Conservation (phyloP, 2,113 vertebrate species). For the Mormoops blainvillei region DNA sequence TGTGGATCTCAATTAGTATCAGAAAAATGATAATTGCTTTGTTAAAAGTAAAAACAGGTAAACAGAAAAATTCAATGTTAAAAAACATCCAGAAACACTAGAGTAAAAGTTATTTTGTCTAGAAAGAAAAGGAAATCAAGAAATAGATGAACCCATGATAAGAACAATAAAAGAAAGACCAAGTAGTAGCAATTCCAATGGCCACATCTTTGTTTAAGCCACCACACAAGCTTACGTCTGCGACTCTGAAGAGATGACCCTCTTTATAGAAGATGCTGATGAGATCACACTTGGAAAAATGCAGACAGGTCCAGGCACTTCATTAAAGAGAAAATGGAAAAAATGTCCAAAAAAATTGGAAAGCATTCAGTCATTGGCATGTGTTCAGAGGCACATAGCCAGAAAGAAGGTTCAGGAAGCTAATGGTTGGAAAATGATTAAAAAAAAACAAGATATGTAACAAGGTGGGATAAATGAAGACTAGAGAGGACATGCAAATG, state of each 20-base stretch:
- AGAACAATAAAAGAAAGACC: background rate
- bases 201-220: background rate
- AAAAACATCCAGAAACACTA: background rate
- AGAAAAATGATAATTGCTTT: background rate
- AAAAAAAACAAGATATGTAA: background rate
- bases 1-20: background rate
- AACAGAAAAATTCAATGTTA: background rate
- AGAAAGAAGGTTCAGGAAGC: constrained; percentile 9
- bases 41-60: background rate
- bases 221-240: background rate
- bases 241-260: background rate
- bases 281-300: constrained; percentile 44
- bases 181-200: background rate
- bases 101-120: background rate
- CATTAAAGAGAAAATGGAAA: constrained; percentile 22
- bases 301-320: background rate
- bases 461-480: background rate
- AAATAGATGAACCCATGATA: background rate
- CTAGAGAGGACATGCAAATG: background rate
- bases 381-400: background rate
- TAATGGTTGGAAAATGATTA: background rate
- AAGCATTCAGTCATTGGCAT: background rate
- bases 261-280: background rate
- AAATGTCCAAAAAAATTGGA: background rate
- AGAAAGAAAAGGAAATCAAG: background rate